Evolutionary conservation across 2,888 invertebrate species (phyloP).

Genomic region (Leptodirus hochenwartii): DNA sequence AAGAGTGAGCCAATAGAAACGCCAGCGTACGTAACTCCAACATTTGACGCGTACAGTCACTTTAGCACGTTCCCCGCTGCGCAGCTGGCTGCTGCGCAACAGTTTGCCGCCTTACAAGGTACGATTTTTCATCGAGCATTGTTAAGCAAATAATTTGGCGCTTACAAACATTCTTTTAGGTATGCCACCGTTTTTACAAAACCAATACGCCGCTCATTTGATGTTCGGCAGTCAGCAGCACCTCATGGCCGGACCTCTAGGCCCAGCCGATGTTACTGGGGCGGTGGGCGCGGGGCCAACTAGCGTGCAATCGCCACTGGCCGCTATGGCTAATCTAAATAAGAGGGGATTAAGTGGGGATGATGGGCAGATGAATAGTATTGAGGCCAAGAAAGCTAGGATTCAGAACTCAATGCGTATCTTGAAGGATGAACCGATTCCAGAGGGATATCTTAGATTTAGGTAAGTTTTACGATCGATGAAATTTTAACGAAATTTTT

Average conservation of each 20-base stretch:
- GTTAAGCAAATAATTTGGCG: too few relatives aligned
- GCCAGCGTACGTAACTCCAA: slow-evolving; percentile 20
- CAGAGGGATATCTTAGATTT: slow-evolving; percentile 74
- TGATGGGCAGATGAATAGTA: slow-evolving; percentile 31
- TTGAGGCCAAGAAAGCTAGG: slow-evolving; percentile 42
- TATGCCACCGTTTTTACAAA: too few relatives aligned
- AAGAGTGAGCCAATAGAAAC: too few relatives aligned
- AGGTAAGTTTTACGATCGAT: slow-evolving; percentile 32
- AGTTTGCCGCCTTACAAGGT: too few relatives aligned
- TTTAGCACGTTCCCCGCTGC: slow-evolving; percentile 25
- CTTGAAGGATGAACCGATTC: slow-evolving; percentile 77
- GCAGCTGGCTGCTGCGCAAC: slow-evolving; percentile 26
- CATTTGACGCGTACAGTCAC: slow-evolving; percentile 26
- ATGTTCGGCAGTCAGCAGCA: neutral
- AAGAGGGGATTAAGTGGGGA: slow-evolving; percentile 26
- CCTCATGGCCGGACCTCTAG: neutral
- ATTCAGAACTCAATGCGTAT: slow-evolving; percentile 53
- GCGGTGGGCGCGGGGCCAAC: slow-evolving; percentile 16
- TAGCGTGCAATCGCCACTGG: slow-evolving; percentile 28
- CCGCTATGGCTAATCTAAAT: slow-evolving; percentile 33
- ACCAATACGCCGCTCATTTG: slow-evolving; percentile 22
- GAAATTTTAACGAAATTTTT: neutral
- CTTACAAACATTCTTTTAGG: too few relatives aligned
- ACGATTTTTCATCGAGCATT: too few relatives aligned
- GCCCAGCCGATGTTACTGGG: neutral